phyloP scores from a whole-genome alignment of 2,888 invertebrate species.

The Dendrolimus pini region DNA sequence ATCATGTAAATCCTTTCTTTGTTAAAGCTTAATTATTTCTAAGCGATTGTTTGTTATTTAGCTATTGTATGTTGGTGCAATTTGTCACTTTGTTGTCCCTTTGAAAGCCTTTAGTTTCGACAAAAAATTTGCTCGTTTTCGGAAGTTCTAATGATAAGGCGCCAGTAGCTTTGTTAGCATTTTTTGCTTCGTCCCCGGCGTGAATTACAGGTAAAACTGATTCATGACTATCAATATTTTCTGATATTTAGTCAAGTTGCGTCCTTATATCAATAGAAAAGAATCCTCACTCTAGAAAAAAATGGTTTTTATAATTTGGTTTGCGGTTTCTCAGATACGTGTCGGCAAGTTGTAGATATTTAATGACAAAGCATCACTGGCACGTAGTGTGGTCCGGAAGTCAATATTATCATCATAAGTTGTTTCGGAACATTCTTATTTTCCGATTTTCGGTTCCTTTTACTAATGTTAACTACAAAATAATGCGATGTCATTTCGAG shows the following conservation, averaged over 20 bases:
- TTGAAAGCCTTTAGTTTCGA: conserved; percentile 50
- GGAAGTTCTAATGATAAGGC: conserved; percentile 73
- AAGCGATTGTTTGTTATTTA: conserved; percentile 31
- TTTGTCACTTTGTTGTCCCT: conserved; percentile 70
- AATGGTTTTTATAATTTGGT: conserved; percentile 29
- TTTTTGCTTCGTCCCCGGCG: conserved; percentile 40
- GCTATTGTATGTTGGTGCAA: conserved; percentile 59
- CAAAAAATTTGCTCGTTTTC: conserved; percentile 57
- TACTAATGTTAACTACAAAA: conserved; percentile 30
- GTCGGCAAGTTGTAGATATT: conserved; percentile 34
- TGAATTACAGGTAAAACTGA: conserved; percentile 36
- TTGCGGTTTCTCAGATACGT: conserved; percentile 46
- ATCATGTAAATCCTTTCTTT: conserved; percentile 41
- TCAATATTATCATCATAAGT: conserved; percentile 50
- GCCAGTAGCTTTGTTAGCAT: conserved; percentile 60
- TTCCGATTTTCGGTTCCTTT: conserved; percentile 38
- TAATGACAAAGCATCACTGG: conserved; percentile 41
- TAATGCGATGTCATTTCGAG: conserved; percentile 15
- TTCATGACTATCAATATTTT: conserved; percentile 1
- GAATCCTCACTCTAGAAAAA: conserved; percentile 2
- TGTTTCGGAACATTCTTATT: conserved; percentile 49
- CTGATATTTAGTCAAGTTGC: conserved; percentile 7
- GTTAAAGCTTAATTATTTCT: conserved; percentile 38
- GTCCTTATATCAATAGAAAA: conserved; percentile 3
- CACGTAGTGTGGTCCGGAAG: conserved; percentile 67